Conservation (phyloP, 2,113 vertebrate genomes). For the Odocoileus hemionus region DNA sequence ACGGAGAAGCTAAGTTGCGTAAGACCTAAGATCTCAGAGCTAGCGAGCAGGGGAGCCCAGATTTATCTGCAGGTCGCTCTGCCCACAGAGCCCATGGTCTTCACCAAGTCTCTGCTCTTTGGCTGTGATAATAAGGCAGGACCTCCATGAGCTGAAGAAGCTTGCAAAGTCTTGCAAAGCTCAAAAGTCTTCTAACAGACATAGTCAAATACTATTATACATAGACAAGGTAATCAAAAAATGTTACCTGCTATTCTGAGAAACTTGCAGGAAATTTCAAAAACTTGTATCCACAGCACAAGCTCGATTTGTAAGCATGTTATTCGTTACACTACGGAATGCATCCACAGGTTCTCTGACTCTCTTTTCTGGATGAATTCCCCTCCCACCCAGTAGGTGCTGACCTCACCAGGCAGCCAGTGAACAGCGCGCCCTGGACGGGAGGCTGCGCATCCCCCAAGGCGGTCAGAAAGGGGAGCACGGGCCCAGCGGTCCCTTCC, state of each 20-base stretch:
- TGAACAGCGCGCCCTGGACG: rapidly evolving
- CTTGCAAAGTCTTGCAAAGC: not conserved
- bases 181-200: not conserved
- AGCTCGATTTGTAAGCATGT: not conserved
- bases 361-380: not conserved
- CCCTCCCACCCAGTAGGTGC: no score
- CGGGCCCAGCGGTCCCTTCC: not conserved
- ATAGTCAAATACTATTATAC: not conserved
- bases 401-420: not conserved
- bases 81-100: not conserved
- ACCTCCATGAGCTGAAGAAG: not conserved
- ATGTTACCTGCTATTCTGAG: not conserved
- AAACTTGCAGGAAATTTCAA: not conserved
- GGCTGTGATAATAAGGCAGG: not conserved
- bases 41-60: not conserved
- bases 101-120: not conserved
- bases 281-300: not conserved
- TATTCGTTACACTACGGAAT: not conserved
- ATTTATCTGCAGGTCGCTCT: not conserved
- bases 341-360: not conserved
- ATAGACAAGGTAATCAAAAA: not conserved
- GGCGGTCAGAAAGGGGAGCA: not conserved
- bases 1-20: not conserved
- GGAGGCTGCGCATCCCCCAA: not conserved
- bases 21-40: not conserved